Percentiles rank a stretch among this genome's conserved stretches.
These are phyloP conservation scores for Hydrozoanthus tunicans DNA, from an alignment of 64 coral and sea anemone genomes.

Conservation along the genomic window DNA sequence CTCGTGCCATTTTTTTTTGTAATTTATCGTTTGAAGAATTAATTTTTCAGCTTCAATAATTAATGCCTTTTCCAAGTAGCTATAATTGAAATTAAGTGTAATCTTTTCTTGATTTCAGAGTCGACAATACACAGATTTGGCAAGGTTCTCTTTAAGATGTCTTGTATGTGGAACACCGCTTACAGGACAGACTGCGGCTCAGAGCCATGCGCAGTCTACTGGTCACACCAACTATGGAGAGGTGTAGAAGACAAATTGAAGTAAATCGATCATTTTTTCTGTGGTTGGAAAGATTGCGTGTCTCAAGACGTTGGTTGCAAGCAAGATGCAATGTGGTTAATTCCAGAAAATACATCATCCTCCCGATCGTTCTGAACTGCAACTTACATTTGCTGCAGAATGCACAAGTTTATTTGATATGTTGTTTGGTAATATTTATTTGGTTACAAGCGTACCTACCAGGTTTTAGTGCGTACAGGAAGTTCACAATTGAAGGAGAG, in stretches of 20 bases:
- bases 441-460: too few relatives aligned
- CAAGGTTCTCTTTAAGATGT: conserved; percentile 83
- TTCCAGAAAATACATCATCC: too few relatives aligned
- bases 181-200: conserved; percentile 69
- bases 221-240: conserved; percentile 94
- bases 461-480: too few relatives aligned
- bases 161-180: conserved; percentile 73
- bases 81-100: background rate
- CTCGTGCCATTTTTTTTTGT: background rate
- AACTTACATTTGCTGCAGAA: too few relatives aligned
- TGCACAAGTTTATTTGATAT: too few relatives aligned
- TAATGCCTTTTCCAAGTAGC: background rate
- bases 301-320: too few relatives aligned
- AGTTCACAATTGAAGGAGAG: too few relatives aligned
- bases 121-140: conserved; percentile 86
- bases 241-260: conserved; percentile 38
- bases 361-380: too few relatives aligned
- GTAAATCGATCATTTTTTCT: background rate
- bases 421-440: too few relatives aligned
- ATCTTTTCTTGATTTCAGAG: conserved; percentile 41
- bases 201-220: conserved; percentile 70
- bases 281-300: background rate
- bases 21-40: background rate
- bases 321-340: too few relatives aligned
- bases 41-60: background rate